Percentiles rank a stretch among this genome's conserved stretches.
These are phyloP conservation scores for Hippopotamyrus pictus DNA, from an alignment of 2,797 vertebrate species.

Conservation along the genomic window DNA sequence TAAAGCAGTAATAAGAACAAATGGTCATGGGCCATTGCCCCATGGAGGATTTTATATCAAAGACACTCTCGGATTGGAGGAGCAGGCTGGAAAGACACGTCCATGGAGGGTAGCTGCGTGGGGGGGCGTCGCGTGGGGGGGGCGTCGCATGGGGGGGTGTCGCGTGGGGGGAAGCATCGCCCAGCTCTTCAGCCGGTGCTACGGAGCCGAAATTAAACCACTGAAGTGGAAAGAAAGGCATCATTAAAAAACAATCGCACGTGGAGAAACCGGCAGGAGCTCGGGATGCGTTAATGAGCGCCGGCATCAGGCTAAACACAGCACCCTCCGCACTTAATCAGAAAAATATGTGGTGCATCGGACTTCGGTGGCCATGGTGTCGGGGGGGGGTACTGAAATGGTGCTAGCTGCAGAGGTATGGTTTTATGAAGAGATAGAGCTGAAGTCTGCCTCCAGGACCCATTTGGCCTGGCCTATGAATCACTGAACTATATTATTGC, in stretches of 20 bases:
- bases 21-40: conserved; percentile 78
- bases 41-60: conserved; percentile 62
- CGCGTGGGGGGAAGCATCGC: too few species aligned
- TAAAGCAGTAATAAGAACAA: conserved; percentile 87
- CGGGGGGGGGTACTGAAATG: conserved; percentile 46
- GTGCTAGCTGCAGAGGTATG: conserved; percentile 51
- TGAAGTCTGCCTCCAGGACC: conserved; percentile 57
- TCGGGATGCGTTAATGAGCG: conserved; percentile 80
- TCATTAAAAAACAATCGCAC: conserved; percentile 87
- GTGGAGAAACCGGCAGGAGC: conserved; percentile 75
- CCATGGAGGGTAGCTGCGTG: conserved; percentile 66
- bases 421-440: conserved; percentile 71
- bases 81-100: conserved; percentile 63
- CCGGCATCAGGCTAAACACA: conserved; percentile 77
- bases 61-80: conserved; percentile 23
- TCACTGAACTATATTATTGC: conserved; percentile 81
- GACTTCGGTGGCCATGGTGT: conserved; percentile 50
- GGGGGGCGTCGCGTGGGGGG: too few species aligned
- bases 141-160: too few species aligned
- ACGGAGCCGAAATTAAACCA: conserved; percentile 79
- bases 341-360: conserved; percentile 82
- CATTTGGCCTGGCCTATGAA: conserved; percentile 82
- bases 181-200: conserved; percentile 31
- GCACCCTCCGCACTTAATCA: conserved; percentile 75
- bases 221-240: conserved; percentile 80